phyloP scores from a whole-genome alignment of 2,797 vertebrate genomes.

The Synaphobranchus kaupii region DNA sequence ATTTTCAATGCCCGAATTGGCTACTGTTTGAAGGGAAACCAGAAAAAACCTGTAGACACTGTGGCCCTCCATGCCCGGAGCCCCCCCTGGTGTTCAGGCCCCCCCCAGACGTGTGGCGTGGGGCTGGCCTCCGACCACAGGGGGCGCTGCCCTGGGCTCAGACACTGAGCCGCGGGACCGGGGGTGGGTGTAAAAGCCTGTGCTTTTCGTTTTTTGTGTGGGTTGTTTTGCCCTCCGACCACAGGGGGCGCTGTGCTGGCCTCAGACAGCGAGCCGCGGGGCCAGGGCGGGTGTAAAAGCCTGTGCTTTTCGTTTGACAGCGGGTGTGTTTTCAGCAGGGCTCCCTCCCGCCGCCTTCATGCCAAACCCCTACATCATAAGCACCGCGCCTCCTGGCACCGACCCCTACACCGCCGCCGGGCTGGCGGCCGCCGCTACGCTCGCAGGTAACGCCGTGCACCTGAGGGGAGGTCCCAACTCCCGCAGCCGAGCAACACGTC shows the following conservation, averaged over 20 bases:
- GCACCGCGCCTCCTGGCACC: conserved; percentile 89
- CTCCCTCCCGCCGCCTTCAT: conserved; percentile 96
- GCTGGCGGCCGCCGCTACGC: conserved; percentile 90
- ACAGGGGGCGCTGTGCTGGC: neutral
- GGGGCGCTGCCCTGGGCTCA: no score
- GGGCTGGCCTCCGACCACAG: no score
- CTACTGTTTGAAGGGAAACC: no score
- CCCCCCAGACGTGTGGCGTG: neutral
- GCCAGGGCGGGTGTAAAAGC: neutral
- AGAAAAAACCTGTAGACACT: no score
- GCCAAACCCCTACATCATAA: conserved; percentile 99
- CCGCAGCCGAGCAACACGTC: no score
- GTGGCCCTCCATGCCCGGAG: no score
- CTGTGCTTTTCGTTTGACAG: conserved; percentile 60
- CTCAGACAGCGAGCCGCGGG: neutral
- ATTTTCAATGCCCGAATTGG: no score
- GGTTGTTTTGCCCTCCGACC: no score
- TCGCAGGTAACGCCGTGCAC: conserved; percentile 77
- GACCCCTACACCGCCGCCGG: conserved; percentile 96
- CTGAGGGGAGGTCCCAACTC: neutral
- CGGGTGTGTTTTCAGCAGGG: conserved; percentile 85
- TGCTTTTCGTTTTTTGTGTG: no score
- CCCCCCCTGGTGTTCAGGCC: no score
- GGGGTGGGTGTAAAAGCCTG: no score
- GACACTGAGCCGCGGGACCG: no score